Base-by-base conservation (phyloP, 2,888 invertebrate genomes). In the Ellobium chinense region DNA sequence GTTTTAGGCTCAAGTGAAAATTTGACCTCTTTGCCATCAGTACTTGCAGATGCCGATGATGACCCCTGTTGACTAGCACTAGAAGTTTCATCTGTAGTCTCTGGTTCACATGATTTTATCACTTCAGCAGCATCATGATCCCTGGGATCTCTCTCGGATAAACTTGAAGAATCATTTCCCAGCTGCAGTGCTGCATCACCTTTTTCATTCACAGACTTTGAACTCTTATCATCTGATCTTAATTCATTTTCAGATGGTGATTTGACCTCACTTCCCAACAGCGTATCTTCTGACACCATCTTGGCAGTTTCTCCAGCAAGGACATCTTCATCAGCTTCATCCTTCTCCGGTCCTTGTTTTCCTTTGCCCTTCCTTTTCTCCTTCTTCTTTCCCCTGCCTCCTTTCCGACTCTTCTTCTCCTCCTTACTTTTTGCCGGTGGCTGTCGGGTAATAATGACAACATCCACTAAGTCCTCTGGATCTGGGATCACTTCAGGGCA, bases 401-500 rank as follows among this genome's bases (percentile, higher is more conserved):
- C 34, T 27, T 77, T 78, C 46, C 75, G 73, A 27, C 73, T 62
- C 74, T 72, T 82, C 36, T 80, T 80, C 14, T 62, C 69, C 74
- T 75, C 54, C 36, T 80, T 39, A 66, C 31, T 37, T 37, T 54
- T 68, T 18, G 80, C 62, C n/a, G 21, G 39, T 24, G 76, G 73
- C 60, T 62, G 68, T 37, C 27, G 36, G 29, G 72, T 58, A 5
- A 68, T 56, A 39, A 78, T 72, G 21, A 76, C 66, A 18, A 83
- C 79, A 63, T 76, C 62, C 5, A 81, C 65, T 5, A 81, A 76
- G 27, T 83, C 83, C 27, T 79, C 79, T n/a, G 75, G 65, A 2
- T 73, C 37, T 3, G 75, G 85, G 1, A 86, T 78, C 14, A 66
- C 78, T 4, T 85, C 87, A n/a, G 91, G 91, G 34, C 54, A 31